Conservation (phyloP, 1,140 invertebrate species). For the Rhopalosiphum maidis region DNA sequence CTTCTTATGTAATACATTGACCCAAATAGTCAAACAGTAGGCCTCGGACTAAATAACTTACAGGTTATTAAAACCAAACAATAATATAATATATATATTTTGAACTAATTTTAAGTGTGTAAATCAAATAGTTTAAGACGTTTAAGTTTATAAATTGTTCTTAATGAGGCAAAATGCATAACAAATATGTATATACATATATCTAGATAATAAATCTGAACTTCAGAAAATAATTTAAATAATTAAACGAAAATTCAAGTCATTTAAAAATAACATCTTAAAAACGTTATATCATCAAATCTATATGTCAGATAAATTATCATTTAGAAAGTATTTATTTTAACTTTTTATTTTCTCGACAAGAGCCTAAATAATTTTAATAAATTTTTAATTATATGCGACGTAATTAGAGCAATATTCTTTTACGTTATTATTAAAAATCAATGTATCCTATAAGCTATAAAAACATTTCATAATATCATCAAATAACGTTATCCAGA, state of each 20-base stretch:
- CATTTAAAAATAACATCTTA: neutral
- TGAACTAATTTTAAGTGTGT: neutral
- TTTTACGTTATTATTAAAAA: neutral
- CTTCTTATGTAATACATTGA: neutral
- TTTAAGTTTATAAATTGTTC: neutral
- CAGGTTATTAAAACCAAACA: neutral
- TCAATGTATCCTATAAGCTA: neutral
- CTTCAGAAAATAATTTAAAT: conserved; percentile 1
- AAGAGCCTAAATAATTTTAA: neutral
- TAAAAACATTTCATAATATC: neutral
- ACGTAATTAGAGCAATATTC: neutral
- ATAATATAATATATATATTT: neutral
- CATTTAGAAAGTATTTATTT: neutral
- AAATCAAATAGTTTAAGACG: neutral
- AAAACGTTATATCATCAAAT: neutral
- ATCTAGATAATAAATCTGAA: neutral
- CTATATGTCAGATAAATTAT: neutral
- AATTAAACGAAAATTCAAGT: neutral
- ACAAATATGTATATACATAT: neutral
- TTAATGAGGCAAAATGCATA: neutral
- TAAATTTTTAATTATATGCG: neutral
- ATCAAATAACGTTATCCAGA: conserved; percentile 20
- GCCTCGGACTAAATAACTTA: neutral
- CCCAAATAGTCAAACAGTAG: no score
- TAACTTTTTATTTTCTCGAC: neutral